Base-by-base conservation (phyloP, 1,140 invertebrate species). In the Metopolophium dirhodum region DNA sequence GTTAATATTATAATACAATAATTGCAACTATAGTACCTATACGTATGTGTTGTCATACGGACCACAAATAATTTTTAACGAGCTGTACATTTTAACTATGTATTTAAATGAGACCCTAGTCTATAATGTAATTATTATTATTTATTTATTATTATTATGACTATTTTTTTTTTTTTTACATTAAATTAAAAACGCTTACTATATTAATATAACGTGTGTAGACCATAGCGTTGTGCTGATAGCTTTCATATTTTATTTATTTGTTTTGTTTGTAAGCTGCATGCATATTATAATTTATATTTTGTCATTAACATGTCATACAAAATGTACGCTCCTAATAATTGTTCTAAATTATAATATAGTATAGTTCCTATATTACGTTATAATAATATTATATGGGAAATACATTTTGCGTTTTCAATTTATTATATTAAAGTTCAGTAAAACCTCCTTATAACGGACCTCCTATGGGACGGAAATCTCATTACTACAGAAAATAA, bases 241-340 rank as follows among this genome's bases (percentile, higher is more conserved):
- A 23, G 85, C 85, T 87, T 49, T 51, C 35, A 87, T 87, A 51
- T 87, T 47, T 87, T 87, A 49, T 87, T 49, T 87, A 49, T 49
- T 87, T 87, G 45, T 88, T 88, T 88, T 35, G 87, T 88, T 88
- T 35, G 87, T 88, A 88, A 88, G 45, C 87, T 49, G 87, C 87
- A 88, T 88, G 87, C n/a, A 51, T 35, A 18, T n/a, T 77, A 11
- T 51, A 88, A 22, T 51, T 51, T 51, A 22, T 51, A 88, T 23
- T 88, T 88, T 88, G 35, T 51, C 35, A 51, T 51, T 88, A 51
- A 88, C 47, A 88, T 45, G 6, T 41, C 30, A 87, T 87, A 87
- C 23, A n/a, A 45, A 87, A 45, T 45, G 23, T 47, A 86, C 85
- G 85, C 45, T 47, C 45, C 41, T 49, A 49, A 87, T 49, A 77